These are phyloP conservation scores for Phalacrocorax aristotelis DNA, from an alignment of 2,113 vertebrate genomes.

Conservation along the genomic window DNA sequence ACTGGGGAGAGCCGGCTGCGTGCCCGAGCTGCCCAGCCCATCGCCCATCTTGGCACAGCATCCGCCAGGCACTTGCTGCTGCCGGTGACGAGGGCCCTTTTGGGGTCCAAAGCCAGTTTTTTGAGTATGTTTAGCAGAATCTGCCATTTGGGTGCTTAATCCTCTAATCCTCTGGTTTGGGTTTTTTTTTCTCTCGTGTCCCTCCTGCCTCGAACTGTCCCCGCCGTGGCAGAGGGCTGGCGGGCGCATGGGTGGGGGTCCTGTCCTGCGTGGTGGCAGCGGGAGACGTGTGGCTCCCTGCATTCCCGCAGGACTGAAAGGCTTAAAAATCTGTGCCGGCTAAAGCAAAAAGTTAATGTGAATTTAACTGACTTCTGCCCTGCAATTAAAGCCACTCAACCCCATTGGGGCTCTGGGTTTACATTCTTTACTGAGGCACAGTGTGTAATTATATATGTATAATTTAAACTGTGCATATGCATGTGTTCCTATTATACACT, in stretches of 20 bases:
- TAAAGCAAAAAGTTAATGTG: slow-evolving; percentile 31
- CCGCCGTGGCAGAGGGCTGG: accelerated
- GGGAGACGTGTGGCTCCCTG: neutral
- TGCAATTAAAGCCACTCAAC: slow-evolving; percentile 56
- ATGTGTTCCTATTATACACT: slow-evolving; percentile 33
- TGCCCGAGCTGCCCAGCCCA: neutral
- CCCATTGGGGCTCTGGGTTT: slow-evolving; percentile 60
- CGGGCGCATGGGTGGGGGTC: neutral
- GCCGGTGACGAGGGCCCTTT: neutral
- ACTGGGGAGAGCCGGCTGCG: accelerated
- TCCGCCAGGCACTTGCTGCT: accelerated
- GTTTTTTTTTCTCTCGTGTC: neutral
- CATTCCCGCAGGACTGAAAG: neutral
- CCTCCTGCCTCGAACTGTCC: neutral
- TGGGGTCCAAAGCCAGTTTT: neutral
- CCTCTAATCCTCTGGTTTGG: neutral
- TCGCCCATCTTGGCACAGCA: neutral
- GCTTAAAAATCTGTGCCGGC: neutral
- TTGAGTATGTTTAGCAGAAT: neutral
- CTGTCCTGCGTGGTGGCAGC: neutral
- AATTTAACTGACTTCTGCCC: slow-evolving; percentile 60
- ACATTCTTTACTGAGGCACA: slow-evolving; percentile 48
- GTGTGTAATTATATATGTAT: slow-evolving; percentile 66
- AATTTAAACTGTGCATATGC: slow-evolving; percentile 56
- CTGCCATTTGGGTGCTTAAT: neutral